Base-by-base conservation (phyloP, 2,888 invertebrate genomes). In the Xylota segnis region DNA sequence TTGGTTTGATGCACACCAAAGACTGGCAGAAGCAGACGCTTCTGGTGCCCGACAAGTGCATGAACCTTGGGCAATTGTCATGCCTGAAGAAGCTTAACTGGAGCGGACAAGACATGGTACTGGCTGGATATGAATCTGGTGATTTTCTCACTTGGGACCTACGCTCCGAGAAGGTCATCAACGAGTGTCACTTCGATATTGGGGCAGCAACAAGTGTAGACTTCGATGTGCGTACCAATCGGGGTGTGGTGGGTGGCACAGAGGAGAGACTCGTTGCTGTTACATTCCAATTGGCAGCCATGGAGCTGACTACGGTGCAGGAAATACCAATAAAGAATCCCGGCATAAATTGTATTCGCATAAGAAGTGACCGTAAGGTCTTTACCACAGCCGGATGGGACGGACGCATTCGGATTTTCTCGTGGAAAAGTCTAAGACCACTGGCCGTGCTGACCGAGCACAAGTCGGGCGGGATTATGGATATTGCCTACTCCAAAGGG, bases 381-480 rank as follows among this genome's bases (percentile, higher is more conserved):
- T 95, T 96, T 88, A 94, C 94, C 18, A 93, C 94, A 0, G 97
- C 95, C 10, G 95, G 96, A 37, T 96, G 96, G 95, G 96, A 97
- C 90, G 95, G 96, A 1, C 94, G 95, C 83, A 93, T 96, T 82
- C 93, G 96, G 87, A 94, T 96, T 87, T 96, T 95, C 91, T 96
- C 96, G 1, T 96, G 96, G 95, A 96, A 95, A 90, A 95, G 95
- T 70, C 92, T 96, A 45, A 93, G 95, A 66, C 94, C 95, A 4
- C 92, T 97, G 79, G 96, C 95, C 1, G 96, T 96, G 65, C 93
- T 97, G 43, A 95, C 95, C 0, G 95, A 96, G 89, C 96, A 97
- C 89, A 94, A 94, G 87, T 94, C 94, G 87, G 94, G 95, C 40
- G 94, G 95, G n/a, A 93, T 97, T 63, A 95, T 95, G 90, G 96